Conservation (phyloP, 2,888 invertebrate genomes). For the Nemotelus pantherinus region DNA sequence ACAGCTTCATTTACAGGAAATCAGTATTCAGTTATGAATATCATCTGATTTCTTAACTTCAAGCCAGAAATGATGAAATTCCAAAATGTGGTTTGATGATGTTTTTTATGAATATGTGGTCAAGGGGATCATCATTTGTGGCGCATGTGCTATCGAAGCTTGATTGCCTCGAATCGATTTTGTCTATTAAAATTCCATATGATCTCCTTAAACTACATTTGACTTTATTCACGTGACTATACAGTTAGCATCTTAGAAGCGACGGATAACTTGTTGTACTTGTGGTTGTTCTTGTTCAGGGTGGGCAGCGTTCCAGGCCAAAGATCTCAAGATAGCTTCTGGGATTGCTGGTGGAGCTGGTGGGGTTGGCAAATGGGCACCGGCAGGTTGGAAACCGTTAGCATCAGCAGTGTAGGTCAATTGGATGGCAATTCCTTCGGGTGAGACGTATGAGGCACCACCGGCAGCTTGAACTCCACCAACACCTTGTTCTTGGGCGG, state of each 20-base stretch:
- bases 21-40: too few relatives aligned
- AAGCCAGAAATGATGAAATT: too few relatives aligned
- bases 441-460: slow-evolving; percentile 67
- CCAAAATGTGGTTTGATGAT: too few relatives aligned
- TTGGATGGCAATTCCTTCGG: slow-evolving; percentile 65
- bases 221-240: background rate
- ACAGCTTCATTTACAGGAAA: too few relatives aligned
- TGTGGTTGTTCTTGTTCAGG: slow-evolving; percentile 32
- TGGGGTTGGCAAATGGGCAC: slow-evolving; percentile 63
- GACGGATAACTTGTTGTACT: background rate
- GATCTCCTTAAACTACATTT: too few relatives aligned
- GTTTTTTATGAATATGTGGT: too few relatives aligned
- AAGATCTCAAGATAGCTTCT: slow-evolving; percentile 50
- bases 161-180: too few relatives aligned
- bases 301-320: slow-evolving; percentile 43
- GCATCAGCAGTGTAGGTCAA: slow-evolving; percentile 69
- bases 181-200: too few relatives aligned
- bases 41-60: too few relatives aligned
- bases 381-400: slow-evolving; percentile 68
- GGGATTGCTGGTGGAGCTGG: slow-evolving; percentile 64
- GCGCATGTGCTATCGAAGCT: too few relatives aligned
- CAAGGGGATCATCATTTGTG: too few relatives aligned
- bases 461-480: slow-evolving; percentile 69
- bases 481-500: slow-evolving; percentile 67
- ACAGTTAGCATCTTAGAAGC: slow-evolving; percentile 33